Evolutionary conservation across 2,113 vertebrate genomes (phyloP), one percentile per base, ranked within the genome.

Genomic region (Cyprinus carpio): DNA sequence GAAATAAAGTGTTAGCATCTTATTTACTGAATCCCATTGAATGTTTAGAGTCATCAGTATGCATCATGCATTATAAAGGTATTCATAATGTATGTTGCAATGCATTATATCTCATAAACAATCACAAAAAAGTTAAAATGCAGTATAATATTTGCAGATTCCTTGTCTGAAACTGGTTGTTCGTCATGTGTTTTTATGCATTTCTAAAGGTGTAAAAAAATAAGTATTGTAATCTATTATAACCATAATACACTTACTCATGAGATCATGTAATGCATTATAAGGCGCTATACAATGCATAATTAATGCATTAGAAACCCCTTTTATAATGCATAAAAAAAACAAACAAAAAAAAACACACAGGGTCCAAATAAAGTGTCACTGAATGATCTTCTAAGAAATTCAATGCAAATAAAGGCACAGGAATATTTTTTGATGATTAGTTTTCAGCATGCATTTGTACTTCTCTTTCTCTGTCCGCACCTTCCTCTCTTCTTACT

Each of bases 401-500:
- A 72, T 23, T 20, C 8, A 69, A 18, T 9, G 29, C 16, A 69
- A 69, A 31, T 31, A 75, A 77, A 64, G 64, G 31, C 43, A 10
- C 8, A 71, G 49, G 40, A 25, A 27, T 27, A 75, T 49, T 49
- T 75, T 23, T 49, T 15, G 23, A 69, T 34, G 43, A 72, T 83
- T 20, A 71, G 6, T 49, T 85, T 60, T 23, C 69, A 54, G 31
- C 31, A 3, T 37, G 13, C 49, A 65, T 78, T 69, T 75, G 12
- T 54, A 60, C 60, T 71, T 84, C 74, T 82, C 49, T 81, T 31
- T 40, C 79, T 25, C 69, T 87, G 31, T 88, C 75, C 60, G 51
- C 62, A 86, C 81, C 72, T 8, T 87, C 85, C 78, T 64, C 78
- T 81, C 82, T 76, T 62, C 46, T 87, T 58, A 46, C 84, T 85